phyloP scores from a whole-genome alignment of 2,797 vertebrate species.

The Staurois parvus region DNA sequence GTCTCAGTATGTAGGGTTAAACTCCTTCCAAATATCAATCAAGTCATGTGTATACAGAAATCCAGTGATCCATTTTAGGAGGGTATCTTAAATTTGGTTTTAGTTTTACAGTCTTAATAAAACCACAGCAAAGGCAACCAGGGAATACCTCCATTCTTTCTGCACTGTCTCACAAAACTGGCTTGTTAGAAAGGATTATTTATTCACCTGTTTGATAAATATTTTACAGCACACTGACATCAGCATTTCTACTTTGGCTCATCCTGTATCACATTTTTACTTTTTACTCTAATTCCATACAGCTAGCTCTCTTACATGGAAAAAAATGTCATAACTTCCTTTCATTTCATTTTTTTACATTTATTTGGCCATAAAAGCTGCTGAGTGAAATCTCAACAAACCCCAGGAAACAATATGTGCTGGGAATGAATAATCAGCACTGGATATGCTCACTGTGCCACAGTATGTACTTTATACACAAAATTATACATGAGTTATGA shows the following conservation, averaged over 20 bases:
- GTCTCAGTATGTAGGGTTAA: too few species aligned
- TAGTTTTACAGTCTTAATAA: background rate
- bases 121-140: slow-evolving; percentile 10
- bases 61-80: too few species aligned
- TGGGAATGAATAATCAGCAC: slow-evolving; percentile 34
- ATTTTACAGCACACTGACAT: slow-evolving; percentile 23
- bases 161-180: slow-evolving; percentile 2
- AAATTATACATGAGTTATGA: too few species aligned
- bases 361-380: slow-evolving; percentile 58
- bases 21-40: too few species aligned
- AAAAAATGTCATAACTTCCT: slow-evolving; percentile 44
- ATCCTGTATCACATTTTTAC: slow-evolving; percentile 33
- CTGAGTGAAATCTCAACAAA: slow-evolving; percentile 53
- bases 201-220: slow-evolving; percentile 35
- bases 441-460: background rate
- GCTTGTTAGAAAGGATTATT: slow-evolving; percentile 28
- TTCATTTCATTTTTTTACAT: slow-evolving; percentile 58
- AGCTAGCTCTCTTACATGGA: slow-evolving; percentile 26
- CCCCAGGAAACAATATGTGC: slow-evolving; percentile 51
- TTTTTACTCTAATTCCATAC: slow-evolving; percentile 45
- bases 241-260: slow-evolving; percentile 20
- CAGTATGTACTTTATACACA: too few species aligned
- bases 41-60: too few species aligned
- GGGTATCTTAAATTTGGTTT: too few species aligned
- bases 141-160: slow-evolving; percentile 3